Base-by-base conservation (phyloP, 2,888 invertebrate genomes). In the Ophioninae sp. region DNA sequence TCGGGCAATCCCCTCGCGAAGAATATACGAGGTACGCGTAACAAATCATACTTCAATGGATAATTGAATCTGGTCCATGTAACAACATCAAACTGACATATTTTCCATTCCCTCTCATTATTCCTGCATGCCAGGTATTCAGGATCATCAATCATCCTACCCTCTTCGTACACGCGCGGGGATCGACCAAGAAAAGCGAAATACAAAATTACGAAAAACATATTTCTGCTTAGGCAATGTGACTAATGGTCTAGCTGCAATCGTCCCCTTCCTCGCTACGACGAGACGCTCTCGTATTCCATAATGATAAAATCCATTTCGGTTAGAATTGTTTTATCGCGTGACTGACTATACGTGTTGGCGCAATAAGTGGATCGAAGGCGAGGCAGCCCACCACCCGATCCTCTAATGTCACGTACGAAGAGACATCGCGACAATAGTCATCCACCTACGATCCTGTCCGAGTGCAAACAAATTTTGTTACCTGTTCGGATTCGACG, bases 251-350 rank as follows among this genome's bases (percentile, higher is more conserved):
- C 68, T 73, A 2, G 56, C 41, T 69, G n/a, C 75, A 56, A 21
- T 30, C 61, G 62, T 20, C 56, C 30, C 67, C 10, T 44, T 10
- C 6, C 37, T 10, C 21, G 20, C n/a, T 59, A 21, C 59, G 10
- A 39, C 78, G 23, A 68, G 73, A 67, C 83, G 39, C 44, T 61
- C 23, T 68, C 23, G 30, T 79, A 79, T 30, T 30, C 44, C 75
- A 56, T 79, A 75, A 81, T 84, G 81, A 75, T 81, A 76, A 84
- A 84, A 84, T 50, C 57, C 75, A 81, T 84, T 79, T 79, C 76
- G 79, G 72, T 84, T 79, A 68, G 81, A 81, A 84, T 84, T 84
- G 81, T 81, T 81, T 84, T 73, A 81, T 84, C 84, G 84, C 84
- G 84, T 84, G 84, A 81, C 84, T 67, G 20, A 50, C 41, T 30